Base-by-base conservation (phyloP, 2,797 vertebrate genomes). In the Brachymystax lenok region DNA sequence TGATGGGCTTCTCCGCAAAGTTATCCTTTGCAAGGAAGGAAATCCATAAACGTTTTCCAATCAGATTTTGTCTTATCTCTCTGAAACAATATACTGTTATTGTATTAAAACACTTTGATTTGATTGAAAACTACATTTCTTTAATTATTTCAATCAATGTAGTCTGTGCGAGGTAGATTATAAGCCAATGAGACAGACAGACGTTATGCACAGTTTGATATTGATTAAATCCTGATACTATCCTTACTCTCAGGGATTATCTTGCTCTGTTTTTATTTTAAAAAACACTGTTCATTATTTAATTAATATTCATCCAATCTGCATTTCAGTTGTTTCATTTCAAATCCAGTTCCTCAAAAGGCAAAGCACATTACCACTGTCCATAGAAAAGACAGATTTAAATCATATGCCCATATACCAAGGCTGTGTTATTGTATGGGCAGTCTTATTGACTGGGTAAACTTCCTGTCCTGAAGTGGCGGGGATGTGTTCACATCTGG, bases 401-500 rank as follows among this genome's bases (percentile, higher is more conserved):
- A 24, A 61, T 61, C 14, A 17, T 69, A n/a, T 69, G 56, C 30
- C 56, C 33, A 63, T 40, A 40, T 56, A 24, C n/a, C 56, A 52
- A 59, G 10, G 7, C 35, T 27, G 30, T 74, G 72, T 63, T 74
- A 74, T 74, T 24, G 56, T 16, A 74, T 17, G 19, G 35, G 72
- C 33, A 74, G 64, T 89, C 81, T 83, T 61, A 64, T 69, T 79
- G 81, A 82, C 71, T 83, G 75, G 79, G 81, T 84, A 80, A 70
- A 74, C 66, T 52, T 71, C 75, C 59, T 69, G 64, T 40, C n/a
- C 71, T 54, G 64, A 69, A 69, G 72, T 73, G 72, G 52, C 28
- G n/a, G 69, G 21, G 69, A 88, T 80, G 79, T 80, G 85, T 86
- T 86, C 92, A 93, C 94, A 94, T 94, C 94, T 94, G 93, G 93